Evolutionary conservation across 2,113 vertebrate species (phyloP).

Genomic region (Pseudolaguvia tuberculata): DNA sequence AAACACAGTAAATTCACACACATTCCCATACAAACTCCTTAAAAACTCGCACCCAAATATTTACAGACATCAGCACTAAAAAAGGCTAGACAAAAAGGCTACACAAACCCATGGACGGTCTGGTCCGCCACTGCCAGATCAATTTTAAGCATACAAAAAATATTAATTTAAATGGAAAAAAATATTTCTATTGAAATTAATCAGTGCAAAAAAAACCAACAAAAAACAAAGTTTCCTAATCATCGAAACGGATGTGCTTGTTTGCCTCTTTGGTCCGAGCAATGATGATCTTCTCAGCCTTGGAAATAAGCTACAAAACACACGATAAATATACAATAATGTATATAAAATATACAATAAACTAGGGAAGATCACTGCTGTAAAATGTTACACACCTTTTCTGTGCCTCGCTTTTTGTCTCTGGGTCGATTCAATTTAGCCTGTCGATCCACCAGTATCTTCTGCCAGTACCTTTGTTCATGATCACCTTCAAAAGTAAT

Average conservation of each 20-base stretch:
- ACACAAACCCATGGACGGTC: background rate
- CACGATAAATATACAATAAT: background rate
- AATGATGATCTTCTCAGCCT: conserved; percentile 89
- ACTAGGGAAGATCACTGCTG: background rate
- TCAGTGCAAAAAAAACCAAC: background rate
- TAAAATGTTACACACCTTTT: conserved; percentile 75
- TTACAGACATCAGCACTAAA: background rate
- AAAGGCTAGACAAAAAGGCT: no score
- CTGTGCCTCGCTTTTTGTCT: conserved; percentile 90
- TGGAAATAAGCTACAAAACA: conserved; percentile 81
- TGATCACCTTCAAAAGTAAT: conserved; percentile 73
- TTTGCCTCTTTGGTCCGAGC: conserved; percentile 80
- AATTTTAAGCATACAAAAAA: background rate
- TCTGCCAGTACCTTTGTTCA: conserved; percentile 97
- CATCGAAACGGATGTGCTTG: conserved; percentile 86
- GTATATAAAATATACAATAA: background rate
- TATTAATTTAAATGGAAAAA: background rate
- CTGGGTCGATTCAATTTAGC: conserved; percentile 92
- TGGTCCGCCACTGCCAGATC: background rate
- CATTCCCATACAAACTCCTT: background rate
- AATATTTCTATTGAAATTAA: background rate
- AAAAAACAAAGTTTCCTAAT: conserved; percentile 56
- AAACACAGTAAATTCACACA: background rate
- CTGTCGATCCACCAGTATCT: conserved; percentile 95
- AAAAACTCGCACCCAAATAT: background rate